These are phyloP conservation scores for Triops longicaudatus DNA, from an alignment of 1,140 invertebrate species.

Conservation along the genomic window DNA sequence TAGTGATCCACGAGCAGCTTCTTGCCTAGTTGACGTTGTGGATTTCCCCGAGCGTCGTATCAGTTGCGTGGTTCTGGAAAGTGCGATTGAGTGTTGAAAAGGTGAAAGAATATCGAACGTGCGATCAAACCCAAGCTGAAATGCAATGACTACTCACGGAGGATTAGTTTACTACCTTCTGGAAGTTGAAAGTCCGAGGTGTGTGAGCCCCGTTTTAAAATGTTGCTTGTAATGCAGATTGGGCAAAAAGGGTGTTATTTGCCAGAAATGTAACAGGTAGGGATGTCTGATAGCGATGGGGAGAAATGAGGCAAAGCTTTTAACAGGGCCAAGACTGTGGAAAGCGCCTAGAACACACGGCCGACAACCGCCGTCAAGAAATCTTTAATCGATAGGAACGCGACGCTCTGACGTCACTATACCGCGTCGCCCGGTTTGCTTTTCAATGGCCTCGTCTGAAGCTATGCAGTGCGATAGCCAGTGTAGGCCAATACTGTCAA, in stretches of 20 bases:
- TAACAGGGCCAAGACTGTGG: not conserved
- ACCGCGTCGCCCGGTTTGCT: not conserved
- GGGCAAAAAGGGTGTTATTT: not conserved
- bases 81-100: not conserved
- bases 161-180: not conserved
- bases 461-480: not conserved
- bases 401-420: conserved; percentile 1
- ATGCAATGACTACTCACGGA: conserved; percentile 6
- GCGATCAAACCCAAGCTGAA: not conserved
- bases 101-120: not conserved
- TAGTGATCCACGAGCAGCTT: conserved; percentile 4
- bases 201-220: not conserved
- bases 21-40: not conserved
- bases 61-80: not conserved
- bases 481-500: not conserved
- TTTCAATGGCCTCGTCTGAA: not conserved
- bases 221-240: not conserved
- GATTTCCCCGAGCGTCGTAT: not conserved
- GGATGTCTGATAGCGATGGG: not conserved
- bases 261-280: not conserved
- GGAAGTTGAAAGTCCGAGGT: not conserved
- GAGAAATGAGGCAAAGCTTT: not conserved
- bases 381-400: not conserved
- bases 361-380: not conserved
- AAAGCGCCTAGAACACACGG: not conserved